Conservation (phyloP, 2,113 vertebrate species). For the Corythornis cristatus region DNA sequence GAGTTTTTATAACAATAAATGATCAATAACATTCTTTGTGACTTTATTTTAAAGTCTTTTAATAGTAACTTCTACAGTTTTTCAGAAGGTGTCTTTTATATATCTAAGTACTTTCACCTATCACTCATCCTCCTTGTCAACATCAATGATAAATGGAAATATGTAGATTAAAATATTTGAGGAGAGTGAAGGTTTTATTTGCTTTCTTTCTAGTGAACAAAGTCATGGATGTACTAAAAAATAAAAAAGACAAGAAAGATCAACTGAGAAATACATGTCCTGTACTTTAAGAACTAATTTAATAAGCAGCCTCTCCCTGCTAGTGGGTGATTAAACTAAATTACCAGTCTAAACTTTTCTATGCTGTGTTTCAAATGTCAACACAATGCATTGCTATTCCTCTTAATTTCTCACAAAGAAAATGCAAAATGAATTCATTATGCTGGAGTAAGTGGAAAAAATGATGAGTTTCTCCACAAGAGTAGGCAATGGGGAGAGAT, state of each 20-base stretch:
- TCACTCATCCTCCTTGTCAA: neutral
- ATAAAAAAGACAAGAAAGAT: neutral
- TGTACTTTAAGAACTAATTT: constrained; percentile 67
- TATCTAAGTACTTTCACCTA: neutral
- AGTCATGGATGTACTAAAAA: neutral
- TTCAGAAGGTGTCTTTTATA: neutral
- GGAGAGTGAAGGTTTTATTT: neutral
- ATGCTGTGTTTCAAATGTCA: constrained; percentile 80
- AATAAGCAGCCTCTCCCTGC: constrained; percentile 69
- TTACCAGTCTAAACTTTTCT: constrained; percentile 80
- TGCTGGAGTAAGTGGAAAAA: constrained; percentile 82
- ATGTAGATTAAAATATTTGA: neutral
- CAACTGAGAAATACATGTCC: constrained; percentile 47
- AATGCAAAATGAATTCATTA: constrained; percentile 85
- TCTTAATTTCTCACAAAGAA: constrained; percentile 86
- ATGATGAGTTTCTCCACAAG: constrained; percentile 83
- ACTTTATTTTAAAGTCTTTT: neutral
- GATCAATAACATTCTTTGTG: neutral
- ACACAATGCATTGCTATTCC: constrained; percentile 80
- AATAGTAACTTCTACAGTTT: neutral
- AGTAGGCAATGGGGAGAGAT: constrained; percentile 85
- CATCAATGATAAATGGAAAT: neutral
- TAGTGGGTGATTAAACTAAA: constrained; percentile 77
- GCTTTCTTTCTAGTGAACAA: neutral
- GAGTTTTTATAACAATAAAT: neutral